Evolutionary conservation across 2,888 invertebrate species (phyloP), one percentile per base, ranked within the genome.

Genomic region (Falcaria lacertinaria): DNA sequence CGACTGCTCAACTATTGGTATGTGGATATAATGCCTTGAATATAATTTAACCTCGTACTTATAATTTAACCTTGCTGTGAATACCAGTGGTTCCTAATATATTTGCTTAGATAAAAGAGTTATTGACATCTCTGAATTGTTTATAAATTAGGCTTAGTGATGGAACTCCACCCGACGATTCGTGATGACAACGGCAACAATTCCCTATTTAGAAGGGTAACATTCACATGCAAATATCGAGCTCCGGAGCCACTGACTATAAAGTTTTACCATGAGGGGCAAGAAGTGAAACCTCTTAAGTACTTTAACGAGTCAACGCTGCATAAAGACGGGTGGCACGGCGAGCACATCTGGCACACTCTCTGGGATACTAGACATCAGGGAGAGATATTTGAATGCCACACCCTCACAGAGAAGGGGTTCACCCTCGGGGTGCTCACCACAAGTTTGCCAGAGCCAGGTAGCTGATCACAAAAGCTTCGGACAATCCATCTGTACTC

Each of bases 1-100:
- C 15, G 91, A 92, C 62, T 96, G 95, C 71, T 73, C 80, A 1
- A 69, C 70, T 2, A 60, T 74, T 6, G 85, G 87, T 87, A 54
- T 11, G 28, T 28, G 11, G 2, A 11, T 13, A 15, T 15, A 0
- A 15, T 33, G 6, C 16, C 44, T 39, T 7, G 14, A 39, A 43
- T 39, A 34, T 40, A 25, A 47, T 37, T 41, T 15, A 35, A 36
- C 14, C 33, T 15, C 42, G 14, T 34, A 8, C 14, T 45, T n/a
- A n/a, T n/a, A n/a, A n/a, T n/a, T n/a, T n/a, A n/a, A n/a, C n/a
- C n/a, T n/a, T n/a, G n/a, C n/a, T n/a, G n/a, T n/a, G n/a, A n/a
- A n/a, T n/a, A n/a, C n/a, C n/a, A n/a, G n/a, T n/a, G n/a, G n/a
- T n/a, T n/a, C n/a, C n/a, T n/a, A n/a, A n/a, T n/a, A n/a, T n/a